Conservation (phyloP, 2,113 vertebrate species). For the Anolis carolinensis region DNA sequence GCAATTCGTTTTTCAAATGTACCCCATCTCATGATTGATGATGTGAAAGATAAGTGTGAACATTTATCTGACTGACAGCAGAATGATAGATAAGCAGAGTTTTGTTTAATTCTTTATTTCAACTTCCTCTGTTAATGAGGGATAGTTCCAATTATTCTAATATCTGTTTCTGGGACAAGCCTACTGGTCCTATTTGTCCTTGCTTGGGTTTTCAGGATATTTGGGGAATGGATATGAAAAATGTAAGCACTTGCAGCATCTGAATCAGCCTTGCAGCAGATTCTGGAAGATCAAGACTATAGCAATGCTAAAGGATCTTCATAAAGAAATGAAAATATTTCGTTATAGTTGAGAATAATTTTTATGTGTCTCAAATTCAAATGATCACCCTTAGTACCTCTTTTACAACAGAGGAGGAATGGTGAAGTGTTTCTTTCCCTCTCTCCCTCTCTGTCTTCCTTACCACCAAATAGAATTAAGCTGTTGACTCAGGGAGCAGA, state of each 20-base stretch:
- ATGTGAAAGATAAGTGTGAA: too few relatives aligned
- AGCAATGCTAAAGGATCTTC: background rate
- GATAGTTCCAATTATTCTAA: background rate
- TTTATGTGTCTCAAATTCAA: background rate
- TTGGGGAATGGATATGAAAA: background rate
- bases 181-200: too few relatives aligned
- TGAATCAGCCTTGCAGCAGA: background rate
- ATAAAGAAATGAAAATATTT: too few relatives aligned
- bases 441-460: too few relatives aligned
- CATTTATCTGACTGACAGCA: background rate
- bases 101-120: background rate
- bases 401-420: background rate
- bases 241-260: background rate
- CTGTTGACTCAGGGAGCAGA: background rate
- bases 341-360: background rate
- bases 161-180: too few relatives aligned
- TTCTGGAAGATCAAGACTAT: background rate
- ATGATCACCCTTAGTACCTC: background rate
- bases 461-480: background rate
- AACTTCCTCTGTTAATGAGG: background rate
- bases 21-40: background rate
- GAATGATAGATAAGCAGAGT: background rate
- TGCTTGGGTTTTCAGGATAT: background rate
- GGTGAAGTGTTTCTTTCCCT: background rate
- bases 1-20: background rate